Base-by-base conservation (phyloP, 2,888 invertebrate genomes). In the Arrhopalites spinosus region DNA sequence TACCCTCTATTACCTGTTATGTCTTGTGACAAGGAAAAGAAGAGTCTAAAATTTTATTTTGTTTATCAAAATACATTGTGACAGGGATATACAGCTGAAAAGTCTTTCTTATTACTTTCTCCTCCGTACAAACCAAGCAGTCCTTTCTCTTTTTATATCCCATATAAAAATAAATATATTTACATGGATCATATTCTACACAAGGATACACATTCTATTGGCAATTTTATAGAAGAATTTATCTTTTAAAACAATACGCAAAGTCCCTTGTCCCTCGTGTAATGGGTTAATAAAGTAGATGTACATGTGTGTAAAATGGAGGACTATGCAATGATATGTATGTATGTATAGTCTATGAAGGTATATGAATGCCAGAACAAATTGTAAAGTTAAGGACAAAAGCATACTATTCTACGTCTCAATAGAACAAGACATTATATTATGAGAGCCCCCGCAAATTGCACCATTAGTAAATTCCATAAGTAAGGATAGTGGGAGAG, bases 401-500 rank as follows among this genome's bases (percentile, higher is more conserved):
- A 29, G 27, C 15, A 27, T 15, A 64, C 15, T n/a, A 7, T 23
- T 61, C 45, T 30, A 29, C 59, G 25, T 74, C 27, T 56, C 59
- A 59, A 43, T 71, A 36, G 20, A 71, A n/a, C 23, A n/a, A 43
- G 53, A 17, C n/a, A 36, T 17, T 66, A 53, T 30, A 45, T 66
- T 66, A 43, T n/a, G 17, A 20, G 20, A 53, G 56, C 3, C 30
- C 61, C 72, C 67, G 36, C 64, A 73, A 77, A 77, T 77, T 75
- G 77, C 63, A 75, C 77, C 77, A 77, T 77, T 77, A 77, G 77
- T 69, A 73, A 71, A 78, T 70, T 73, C 73, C 73, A 75, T 75
- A 67, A 71, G 67, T 27, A 61, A 47, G n/a, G 43, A 68, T n/a
- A 68, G n/a, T 15, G 68, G 47, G 47, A 45, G 45, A 45, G 25